phyloP scores from a whole-genome alignment of 2,113 vertebrate species.

The Perca schrenkii region DNA sequence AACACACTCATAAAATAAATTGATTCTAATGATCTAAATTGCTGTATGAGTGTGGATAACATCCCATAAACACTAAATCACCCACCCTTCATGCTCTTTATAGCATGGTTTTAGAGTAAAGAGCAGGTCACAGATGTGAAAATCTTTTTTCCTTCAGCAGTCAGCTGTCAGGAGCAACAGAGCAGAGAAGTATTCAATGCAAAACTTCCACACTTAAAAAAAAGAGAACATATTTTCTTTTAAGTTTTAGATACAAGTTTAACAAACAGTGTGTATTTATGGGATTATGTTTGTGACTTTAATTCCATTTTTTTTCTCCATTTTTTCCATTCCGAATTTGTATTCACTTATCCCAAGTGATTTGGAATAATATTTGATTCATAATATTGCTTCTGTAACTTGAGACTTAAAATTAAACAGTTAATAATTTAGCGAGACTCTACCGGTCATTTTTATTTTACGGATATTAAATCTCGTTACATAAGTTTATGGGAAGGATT shows the following conservation, averaged over 20 bases:
- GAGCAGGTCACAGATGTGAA: slow-evolving; percentile 34
- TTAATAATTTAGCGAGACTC: slow-evolving; percentile 56
- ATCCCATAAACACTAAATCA: slow-evolving; percentile 48
- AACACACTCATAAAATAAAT: slow-evolving; percentile 29
- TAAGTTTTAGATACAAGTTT: slow-evolving; percentile 11
- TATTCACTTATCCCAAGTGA: slow-evolving; percentile 17
- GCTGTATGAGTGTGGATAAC: slow-evolving; percentile 21
- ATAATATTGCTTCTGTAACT: slow-evolving; percentile 41
- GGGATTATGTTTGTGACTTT: no score
- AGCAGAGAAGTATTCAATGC: background rate
- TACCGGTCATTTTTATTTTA: slow-evolving; percentile 33
- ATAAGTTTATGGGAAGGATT: slow-evolving; percentile 31
- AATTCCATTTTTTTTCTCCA: no score
- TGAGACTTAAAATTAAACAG: slow-evolving; percentile 55
- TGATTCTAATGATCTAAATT: slow-evolving; percentile 25
- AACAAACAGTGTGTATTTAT: background rate
- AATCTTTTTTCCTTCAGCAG: slow-evolving; percentile 4
- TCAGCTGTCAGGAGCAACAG: background rate
- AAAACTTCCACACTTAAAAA: slow-evolving; percentile 6
- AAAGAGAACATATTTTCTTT: background rate
- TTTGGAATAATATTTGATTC: slow-evolving; percentile 38
- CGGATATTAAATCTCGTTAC: slow-evolving; percentile 23
- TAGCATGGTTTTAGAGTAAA: slow-evolving; percentile 27
- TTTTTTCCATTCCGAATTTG: no score
- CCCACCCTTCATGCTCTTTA: slow-evolving; percentile 36